phyloP scores from a whole-genome alignment of 2,113 vertebrate species.

The Hystrix brachyura region DNA sequence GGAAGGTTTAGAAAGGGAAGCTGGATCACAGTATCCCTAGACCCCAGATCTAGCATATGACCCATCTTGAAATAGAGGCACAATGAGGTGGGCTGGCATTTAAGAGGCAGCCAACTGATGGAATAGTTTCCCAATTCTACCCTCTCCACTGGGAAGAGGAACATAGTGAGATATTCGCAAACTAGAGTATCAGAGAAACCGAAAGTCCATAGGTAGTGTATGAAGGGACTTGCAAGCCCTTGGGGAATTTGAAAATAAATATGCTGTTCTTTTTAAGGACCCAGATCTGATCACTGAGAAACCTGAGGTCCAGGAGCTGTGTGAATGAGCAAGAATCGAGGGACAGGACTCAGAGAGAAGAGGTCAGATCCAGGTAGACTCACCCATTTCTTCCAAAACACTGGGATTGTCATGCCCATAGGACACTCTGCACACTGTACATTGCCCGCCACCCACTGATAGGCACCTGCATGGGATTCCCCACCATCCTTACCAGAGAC shows the following conservation, averaged over 20 bases:
- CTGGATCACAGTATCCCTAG: background rate
- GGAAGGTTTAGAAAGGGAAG: background rate
- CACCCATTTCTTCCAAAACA: background rate
- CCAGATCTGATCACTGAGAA: background rate
- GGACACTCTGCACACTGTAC: background rate
- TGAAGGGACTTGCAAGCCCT: background rate
- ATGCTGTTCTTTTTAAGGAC: background rate
- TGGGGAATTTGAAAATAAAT: background rate
- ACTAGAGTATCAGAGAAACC: background rate
- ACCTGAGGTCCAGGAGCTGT: background rate
- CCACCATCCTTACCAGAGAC: background rate
- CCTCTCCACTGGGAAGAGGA: background rate
- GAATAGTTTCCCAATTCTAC: background rate
- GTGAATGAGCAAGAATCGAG: background rate
- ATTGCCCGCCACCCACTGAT: background rate
- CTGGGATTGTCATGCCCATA: background rate
- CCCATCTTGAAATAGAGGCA: background rate
- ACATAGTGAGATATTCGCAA: background rate
- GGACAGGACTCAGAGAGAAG: background rate
- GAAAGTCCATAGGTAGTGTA: background rate
- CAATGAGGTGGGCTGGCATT: background rate
- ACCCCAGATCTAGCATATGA: background rate
- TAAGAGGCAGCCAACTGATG: background rate
- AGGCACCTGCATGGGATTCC: background rate
- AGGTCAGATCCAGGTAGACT: background rate